Conservation (phyloP, 2,797 vertebrate species). For the Peromyscus nudipes region DNA sequence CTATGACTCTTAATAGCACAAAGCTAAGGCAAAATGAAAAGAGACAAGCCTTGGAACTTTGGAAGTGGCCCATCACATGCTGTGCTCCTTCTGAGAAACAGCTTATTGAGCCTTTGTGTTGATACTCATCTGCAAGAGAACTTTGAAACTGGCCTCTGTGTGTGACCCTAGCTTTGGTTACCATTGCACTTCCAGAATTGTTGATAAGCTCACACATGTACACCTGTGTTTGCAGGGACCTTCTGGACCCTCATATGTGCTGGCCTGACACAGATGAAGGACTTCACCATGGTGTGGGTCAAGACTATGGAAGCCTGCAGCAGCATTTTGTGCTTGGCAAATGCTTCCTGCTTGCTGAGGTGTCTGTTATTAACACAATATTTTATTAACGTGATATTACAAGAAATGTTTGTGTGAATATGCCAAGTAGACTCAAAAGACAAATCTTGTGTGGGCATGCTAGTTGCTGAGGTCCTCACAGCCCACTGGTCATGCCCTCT, state of each 20-base stretch:
- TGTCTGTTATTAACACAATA: too few relatives aligned
- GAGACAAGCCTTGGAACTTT: too few relatives aligned
- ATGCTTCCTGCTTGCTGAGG: background rate
- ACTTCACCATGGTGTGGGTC: background rate
- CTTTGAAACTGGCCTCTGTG: background rate
- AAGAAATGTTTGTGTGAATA: background rate
- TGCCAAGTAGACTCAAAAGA: background rate
- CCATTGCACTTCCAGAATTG: background rate
- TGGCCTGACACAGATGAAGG: background rate
- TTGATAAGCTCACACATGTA: background rate
- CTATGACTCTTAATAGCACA: too few relatives aligned
- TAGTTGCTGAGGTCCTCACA: background rate
- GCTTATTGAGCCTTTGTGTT: background rate
- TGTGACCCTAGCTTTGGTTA: background rate
- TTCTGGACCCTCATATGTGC: background rate
- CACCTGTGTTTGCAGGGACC: background rate
- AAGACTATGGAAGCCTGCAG: background rate
- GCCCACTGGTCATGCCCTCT: background rate
- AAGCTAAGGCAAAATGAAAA: too few relatives aligned
- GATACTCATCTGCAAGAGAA: background rate
- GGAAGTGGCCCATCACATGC: background rate
- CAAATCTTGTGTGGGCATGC: background rate
- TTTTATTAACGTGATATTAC: background rate
- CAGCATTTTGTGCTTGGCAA: background rate
- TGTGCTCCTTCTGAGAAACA: background rate